Evolutionary conservation across 2,888 invertebrate genomes (phyloP).

Genomic region (Nebria salina): DNA sequence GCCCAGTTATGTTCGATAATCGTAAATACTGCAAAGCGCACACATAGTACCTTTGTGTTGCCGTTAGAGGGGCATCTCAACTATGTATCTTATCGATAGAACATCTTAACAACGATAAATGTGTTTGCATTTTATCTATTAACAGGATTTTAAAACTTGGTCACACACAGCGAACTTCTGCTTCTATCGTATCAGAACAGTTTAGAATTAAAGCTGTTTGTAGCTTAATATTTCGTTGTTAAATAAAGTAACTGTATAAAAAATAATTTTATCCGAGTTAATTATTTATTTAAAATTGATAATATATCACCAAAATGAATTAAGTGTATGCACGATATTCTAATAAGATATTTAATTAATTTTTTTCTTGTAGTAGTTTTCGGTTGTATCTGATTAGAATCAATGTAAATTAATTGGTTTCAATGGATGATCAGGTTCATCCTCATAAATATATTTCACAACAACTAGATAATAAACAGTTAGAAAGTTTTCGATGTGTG

Average conservation of each 20-base stretch:
- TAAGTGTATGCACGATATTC: not conserved
- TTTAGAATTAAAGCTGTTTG: not conserved
- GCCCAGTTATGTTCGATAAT: conserved; percentile 13
- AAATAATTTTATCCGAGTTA: not conserved
- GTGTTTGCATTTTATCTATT: conserved; percentile 7
- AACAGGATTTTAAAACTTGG: conserved; percentile 16
- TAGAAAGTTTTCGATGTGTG: conserved; percentile 30
- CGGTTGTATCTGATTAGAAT: not conserved
- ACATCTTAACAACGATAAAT: conserved; percentile 10
- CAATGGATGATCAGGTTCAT: not conserved
- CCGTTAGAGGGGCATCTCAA: not conserved
- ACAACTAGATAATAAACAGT: conserved; percentile 29
- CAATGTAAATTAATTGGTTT: not conserved
- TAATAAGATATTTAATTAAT: not conserved
- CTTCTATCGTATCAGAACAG: not conserved
- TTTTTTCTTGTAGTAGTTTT: conserved; percentile 22
- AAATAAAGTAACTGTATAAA: too few species aligned
- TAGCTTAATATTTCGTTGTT: too few species aligned
- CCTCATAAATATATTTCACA: conserved; percentile 1
- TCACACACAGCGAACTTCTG: conserved; percentile 4
- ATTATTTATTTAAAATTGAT: not conserved
- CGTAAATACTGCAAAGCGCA: conserved; percentile 4
- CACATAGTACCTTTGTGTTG: not conserved
- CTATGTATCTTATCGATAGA: conserved; percentile 4
- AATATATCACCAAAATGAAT: not conserved